Evolutionary conservation across 2,113 vertebrate species (phyloP).

Genomic region (Prunella fulvescens): DNA sequence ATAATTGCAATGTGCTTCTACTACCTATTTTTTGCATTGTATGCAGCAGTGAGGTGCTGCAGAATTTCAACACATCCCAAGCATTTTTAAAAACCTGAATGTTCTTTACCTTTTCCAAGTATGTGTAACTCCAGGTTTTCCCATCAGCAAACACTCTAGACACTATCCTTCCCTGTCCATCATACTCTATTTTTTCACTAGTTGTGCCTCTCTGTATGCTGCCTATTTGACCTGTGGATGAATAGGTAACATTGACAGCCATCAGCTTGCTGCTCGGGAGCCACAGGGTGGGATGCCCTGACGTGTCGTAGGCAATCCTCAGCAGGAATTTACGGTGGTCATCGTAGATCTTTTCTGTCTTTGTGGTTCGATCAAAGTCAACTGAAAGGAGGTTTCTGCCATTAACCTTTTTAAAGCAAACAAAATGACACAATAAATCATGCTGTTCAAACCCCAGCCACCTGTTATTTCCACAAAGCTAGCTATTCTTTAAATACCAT

Average conservation of each 20-base stretch:
- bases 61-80: background rate
- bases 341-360: constrained; percentile 98
- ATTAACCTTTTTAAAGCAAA: constrained; percentile 87
- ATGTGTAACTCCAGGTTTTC: constrained; percentile 98
- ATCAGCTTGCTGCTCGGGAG: constrained; percentile 96
- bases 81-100: background rate
- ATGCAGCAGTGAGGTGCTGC: background rate
- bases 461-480: constrained; percentile 60
- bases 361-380: constrained; percentile 94
- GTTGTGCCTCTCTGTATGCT: constrained; percentile 92
- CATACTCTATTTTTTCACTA: constrained; percentile 90
- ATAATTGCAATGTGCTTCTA: background rate
- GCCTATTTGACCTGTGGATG: constrained; percentile 89
- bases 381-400: constrained; percentile 97
- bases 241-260: constrained; percentile 94
- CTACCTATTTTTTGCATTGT: background rate
- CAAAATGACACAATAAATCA: constrained; percentile 53
- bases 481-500: constrained; percentile 67
- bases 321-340: constrained; percentile 98
- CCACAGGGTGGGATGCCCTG: constrained; percentile 95
- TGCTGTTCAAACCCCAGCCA: background rate
- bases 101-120: constrained; percentile 90
- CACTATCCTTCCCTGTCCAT: constrained; percentile 89
- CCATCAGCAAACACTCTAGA: constrained; percentile 94
- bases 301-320: constrained; percentile 91